These are phyloP conservation scores for Battus philenor DNA, from an alignment of 1,140 invertebrate species.

Conservation along the genomic window DNA sequence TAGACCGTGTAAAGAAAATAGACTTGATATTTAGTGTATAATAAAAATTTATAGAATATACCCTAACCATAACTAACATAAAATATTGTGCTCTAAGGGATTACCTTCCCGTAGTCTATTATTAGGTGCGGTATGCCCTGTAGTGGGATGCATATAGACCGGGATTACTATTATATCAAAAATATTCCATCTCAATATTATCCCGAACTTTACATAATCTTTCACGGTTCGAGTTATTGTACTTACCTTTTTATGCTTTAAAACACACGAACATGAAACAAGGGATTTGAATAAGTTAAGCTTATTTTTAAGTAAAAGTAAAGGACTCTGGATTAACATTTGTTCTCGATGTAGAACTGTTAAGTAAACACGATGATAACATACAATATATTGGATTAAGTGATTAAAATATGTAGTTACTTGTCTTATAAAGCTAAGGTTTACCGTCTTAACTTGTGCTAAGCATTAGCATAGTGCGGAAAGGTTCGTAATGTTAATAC, in stretches of 20 bases:
- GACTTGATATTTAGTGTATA: constrained; percentile 3
- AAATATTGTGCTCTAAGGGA: background rate
- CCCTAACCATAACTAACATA: constrained; percentile 1
- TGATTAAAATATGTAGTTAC: too few species aligned
- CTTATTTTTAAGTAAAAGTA: too few species aligned
- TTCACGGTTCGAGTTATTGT: background rate
- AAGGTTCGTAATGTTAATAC: constrained; percentile 30
- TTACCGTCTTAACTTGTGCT: constrained; percentile 31
- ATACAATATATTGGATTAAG: too few species aligned
- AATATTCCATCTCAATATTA: background rate
- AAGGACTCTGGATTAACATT: too few species aligned
- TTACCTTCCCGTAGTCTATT: constrained; percentile 2
- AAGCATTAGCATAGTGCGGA: constrained; percentile 27
- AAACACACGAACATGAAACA: too few species aligned
- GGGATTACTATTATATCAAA: constrained; percentile 9
- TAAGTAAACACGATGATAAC: too few species aligned
- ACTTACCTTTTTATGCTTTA: too few species aligned
- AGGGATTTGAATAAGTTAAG: too few species aligned
- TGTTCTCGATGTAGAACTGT: too few species aligned
- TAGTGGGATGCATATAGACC: constrained; percentile 5
- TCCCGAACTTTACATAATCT: constrained; percentile 6
- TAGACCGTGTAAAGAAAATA: too few species aligned
- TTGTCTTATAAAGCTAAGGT: too few species aligned
- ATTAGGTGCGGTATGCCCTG: constrained; percentile 6
- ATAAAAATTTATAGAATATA: constrained; percentile 2